phyloP scores from a whole-genome alignment of 2,888 invertebrate species.

The Petrolisthes cinctipes region DNA sequence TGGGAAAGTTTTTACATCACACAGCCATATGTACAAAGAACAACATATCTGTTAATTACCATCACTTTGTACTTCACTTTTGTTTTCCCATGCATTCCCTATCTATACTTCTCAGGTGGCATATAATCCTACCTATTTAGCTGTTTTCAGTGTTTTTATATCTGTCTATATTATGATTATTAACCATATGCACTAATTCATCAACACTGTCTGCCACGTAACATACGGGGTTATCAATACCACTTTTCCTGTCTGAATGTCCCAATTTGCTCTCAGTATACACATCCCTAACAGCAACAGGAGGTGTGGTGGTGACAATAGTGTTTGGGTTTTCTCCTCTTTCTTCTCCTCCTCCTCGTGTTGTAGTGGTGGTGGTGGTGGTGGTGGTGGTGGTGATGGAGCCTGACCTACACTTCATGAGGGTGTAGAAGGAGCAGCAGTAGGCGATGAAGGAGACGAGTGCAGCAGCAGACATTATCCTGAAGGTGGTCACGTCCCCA shows the following conservation, averaged over 20 bases:
- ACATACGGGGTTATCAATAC: conserved; percentile 29
- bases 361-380: not conserved
- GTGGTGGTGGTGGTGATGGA: not conserved
- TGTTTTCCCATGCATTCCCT: no score
- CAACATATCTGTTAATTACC: no score
- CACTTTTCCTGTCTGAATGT: not conserved
- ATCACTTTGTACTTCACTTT: no score
- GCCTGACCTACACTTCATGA: conserved; percentile 5
- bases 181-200: no score
- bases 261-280: not conserved
- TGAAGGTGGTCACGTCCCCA: conserved; percentile 28
- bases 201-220: not conserved
- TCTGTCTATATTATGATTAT: no score
- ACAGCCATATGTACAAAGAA: no score
- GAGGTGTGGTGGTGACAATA: no score
- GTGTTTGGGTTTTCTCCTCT: no score
- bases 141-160: no score
- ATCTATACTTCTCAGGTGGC: no score
- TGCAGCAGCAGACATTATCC: conserved; percentile 12
- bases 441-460: conserved; percentile 4
- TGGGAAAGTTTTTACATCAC: no score
- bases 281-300: not conserved
- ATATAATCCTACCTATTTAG: no score
- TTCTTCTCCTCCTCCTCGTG: not conserved
- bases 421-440: not conserved